Evolutionary conservation across 2,888 invertebrate genomes (phyloP).

Genomic region (Pyrochroa serraticornis): DNA sequence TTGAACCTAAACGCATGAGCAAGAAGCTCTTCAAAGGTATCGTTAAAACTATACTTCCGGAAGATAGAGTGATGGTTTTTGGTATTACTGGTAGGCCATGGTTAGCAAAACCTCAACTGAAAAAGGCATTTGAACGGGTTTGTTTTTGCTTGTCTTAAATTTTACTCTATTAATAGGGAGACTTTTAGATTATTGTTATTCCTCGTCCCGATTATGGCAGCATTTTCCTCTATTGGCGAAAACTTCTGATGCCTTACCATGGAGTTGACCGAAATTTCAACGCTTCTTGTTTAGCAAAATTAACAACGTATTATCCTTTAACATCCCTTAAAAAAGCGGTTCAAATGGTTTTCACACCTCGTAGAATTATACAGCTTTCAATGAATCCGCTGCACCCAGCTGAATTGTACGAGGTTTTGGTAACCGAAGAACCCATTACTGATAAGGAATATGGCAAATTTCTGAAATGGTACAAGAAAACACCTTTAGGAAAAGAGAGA

Average conservation of each 20-base stretch:
- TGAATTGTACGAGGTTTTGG: slow-evolving; percentile 62
- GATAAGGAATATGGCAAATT: slow-evolving; percentile 60
- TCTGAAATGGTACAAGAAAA: slow-evolving; percentile 59
- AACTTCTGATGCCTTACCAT: slow-evolving; percentile 65
- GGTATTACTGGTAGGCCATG: slow-evolving; percentile 74
- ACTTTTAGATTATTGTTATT: slow-evolving; percentile 48
- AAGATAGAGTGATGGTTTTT: slow-evolving; percentile 72
- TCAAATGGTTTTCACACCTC: slow-evolving; percentile 57
- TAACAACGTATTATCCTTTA: slow-evolving; percentile 63
- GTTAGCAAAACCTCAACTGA: slow-evolving; percentile 62
- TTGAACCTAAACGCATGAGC: slow-evolving; percentile 73
- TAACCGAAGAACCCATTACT: slow-evolving; percentile 54
- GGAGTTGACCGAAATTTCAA: slow-evolving; percentile 65
- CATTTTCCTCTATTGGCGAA: slow-evolving; percentile 62
- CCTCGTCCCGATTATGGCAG: slow-evolving; percentile 67
- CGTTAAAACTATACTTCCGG: slow-evolving; percentile 68
- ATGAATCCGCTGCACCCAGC: slow-evolving; percentile 60
- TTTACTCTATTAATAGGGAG: slow-evolving; percentile 2
- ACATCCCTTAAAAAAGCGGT: slow-evolving; percentile 59
- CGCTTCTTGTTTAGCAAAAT: slow-evolving; percentile 63
- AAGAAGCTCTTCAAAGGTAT: slow-evolving; percentile 71
- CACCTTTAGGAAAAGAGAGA: slow-evolving; percentile 50
- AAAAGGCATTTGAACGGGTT: slow-evolving; percentile 65
- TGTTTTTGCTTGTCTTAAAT: slow-evolving; percentile 5
- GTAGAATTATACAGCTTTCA: slow-evolving; percentile 61